These are phyloP conservation scores for Xiphydria camelus DNA, from an alignment of 2,888 invertebrate species.

Conservation along the genomic window DNA sequence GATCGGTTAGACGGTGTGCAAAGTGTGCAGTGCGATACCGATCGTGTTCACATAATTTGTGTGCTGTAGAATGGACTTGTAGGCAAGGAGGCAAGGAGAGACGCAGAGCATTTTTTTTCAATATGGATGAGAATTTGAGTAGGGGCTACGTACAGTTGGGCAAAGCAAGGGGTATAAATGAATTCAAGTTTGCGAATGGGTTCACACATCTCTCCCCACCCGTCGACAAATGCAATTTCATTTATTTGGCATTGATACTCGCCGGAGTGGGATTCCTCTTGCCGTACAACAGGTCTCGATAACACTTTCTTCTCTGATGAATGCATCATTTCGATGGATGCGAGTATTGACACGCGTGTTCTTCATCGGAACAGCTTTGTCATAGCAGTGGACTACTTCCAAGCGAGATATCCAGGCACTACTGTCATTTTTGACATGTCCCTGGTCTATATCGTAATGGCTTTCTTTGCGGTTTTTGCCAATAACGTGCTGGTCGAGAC, in stretches of 20 bases:
- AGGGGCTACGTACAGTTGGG: constrained; percentile 66
- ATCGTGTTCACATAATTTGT: no score
- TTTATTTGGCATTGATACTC: constrained; percentile 76
- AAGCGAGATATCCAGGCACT: constrained; percentile 78
- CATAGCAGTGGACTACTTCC: constrained; percentile 92
- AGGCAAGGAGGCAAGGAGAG: no score
- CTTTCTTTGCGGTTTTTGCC: constrained; percentile 82
- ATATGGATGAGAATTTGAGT: constrained; percentile 69
- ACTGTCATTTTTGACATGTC: constrained; percentile 93
- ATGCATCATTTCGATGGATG: neutral
- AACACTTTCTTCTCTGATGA: constrained; percentile 5
- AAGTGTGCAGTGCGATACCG: no score
- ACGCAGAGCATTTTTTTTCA: no score
- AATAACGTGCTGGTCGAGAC: constrained; percentile 85
- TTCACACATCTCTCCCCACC: constrained; percentile 69
- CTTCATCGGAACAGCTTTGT: constrained; percentile 72
- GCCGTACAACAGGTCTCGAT: constrained; percentile 83
- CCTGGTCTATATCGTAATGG: constrained; percentile 86
- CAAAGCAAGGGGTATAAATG: constrained; percentile 65
- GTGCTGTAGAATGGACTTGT: no score
- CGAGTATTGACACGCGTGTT: neutral
- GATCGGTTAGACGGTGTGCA: no score
- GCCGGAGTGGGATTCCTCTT: constrained; percentile 89
- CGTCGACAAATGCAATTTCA: constrained; percentile 70
- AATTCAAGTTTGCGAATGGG: constrained; percentile 60